Base-by-base conservation (phyloP, 37 sponge, comb jelly and placozoan species). In the Beroe forskalii region DNA sequence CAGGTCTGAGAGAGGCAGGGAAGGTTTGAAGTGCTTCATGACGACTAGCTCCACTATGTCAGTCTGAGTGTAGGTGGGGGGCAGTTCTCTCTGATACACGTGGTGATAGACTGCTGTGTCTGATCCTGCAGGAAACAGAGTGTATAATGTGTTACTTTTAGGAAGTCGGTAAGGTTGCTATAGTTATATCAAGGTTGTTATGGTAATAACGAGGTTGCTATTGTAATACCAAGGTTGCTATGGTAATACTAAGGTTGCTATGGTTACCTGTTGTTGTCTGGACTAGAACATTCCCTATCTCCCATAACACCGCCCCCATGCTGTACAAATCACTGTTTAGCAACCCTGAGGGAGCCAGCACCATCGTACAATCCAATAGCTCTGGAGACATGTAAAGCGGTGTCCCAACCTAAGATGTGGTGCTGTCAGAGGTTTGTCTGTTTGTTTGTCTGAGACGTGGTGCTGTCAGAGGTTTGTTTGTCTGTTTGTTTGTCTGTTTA, bases 311-410 rank as follows among this genome's bases (percentile, higher is more conserved):
- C 28, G 86, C 86, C 41, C 86, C 86, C 30, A 44, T 38, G 30
- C 86, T 80, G 86, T 80, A 80, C 40, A 80, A 28, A 43, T 80
- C 86, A 80, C 86, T 33, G 48, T 80, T 38, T 4, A 80, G 22
- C 22, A 80, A 37, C 12, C 55, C 86, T 4, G 86, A 19, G 19
- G 86, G 40, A 8, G 86, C 14, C 25, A 80, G 23, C 31, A 44
- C 28, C 86, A 80, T 44, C 20, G 86, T 80, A 80, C 86, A 80
- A 48, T 80, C 86, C 27, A 80, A 48, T 1, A 80, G 86, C 20
- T 80, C 86, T 1, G 86, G 86, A 4, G 86, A 80, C 86, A 80
- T 80, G 86, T 80, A 80, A 8, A 80, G 86, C 6, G 48, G 14
- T 25, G 86, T 80, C n/a, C 86, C 86, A 20, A 80, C 86, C 86